These are phyloP conservation scores for Ariolimax columbianus DNA, from an alignment of 2,888 invertebrate species.

Conservation along the genomic window DNA sequence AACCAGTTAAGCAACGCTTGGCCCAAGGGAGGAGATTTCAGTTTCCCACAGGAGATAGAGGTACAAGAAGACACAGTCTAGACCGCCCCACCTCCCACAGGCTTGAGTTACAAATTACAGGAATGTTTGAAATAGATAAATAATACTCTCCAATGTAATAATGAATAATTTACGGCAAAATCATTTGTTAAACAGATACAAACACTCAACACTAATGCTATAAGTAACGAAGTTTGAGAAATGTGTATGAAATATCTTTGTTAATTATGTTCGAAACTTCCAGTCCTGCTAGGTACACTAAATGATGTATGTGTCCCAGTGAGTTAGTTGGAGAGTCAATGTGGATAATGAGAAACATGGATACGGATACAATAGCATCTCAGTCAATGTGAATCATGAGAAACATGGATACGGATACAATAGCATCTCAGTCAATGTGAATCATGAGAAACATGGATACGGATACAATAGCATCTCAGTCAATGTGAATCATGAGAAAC, in stretches of 20 bases:
- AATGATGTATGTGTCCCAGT: not conserved
- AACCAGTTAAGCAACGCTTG: too few relatives aligned
- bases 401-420: too few relatives aligned
- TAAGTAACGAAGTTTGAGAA: not conserved
- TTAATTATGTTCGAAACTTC: not conserved
- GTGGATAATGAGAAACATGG: not conserved
- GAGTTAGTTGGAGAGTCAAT: not conserved
- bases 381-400: too few relatives aligned
- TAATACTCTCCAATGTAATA: not conserved
- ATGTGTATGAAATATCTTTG: not conserved
- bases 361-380: not conserved
- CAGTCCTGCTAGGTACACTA: not conserved
- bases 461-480: too few relatives aligned
- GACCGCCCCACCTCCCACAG: not conserved
- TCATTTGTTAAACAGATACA: not conserved
- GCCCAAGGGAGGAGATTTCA: too few relatives aligned
- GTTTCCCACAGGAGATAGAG: too few relatives aligned
- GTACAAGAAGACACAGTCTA: too few relatives aligned
- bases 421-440: too few relatives aligned
- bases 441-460: too few relatives aligned
- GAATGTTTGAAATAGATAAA: not conserved
- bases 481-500: too few relatives aligned
- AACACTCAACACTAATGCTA: constrained; percentile 3
- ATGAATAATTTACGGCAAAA: not conserved
- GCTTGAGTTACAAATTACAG: not conserved